Conservation (phyloP, 2,113 vertebrate species). For the Trachemys scripta region DNA sequence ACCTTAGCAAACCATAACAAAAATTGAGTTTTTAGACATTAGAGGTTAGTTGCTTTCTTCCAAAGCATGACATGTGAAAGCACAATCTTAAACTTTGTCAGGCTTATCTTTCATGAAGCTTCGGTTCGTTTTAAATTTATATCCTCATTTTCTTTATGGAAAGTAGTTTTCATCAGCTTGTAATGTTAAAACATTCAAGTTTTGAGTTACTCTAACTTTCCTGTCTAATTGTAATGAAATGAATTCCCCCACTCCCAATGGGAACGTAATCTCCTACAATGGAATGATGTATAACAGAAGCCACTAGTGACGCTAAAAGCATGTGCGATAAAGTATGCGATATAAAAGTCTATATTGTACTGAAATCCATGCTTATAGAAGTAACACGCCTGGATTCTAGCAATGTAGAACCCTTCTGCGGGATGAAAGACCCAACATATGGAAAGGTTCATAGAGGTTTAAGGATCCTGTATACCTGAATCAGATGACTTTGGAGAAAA, state of each 20-base stretch:
- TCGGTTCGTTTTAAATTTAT: conserved; percentile 29
- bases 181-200: conserved; percentile 48
- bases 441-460: not conserved
- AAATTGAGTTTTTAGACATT: not conserved
- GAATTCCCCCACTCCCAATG: conserved; percentile 61
- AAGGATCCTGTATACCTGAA: conserved; percentile 1
- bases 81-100: conserved; percentile 17
- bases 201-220: conserved; percentile 41
- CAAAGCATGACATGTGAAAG: conserved; percentile 8
- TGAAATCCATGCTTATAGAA: conserved; percentile 3
- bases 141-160: conserved; percentile 47
- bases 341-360: conserved; percentile 23
- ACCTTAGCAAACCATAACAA: not conserved
- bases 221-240: conserved; percentile 60
- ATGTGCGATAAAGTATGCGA: conserved; percentile 15
- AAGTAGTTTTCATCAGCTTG: conserved; percentile 50
- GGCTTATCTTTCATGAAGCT: conserved; percentile 16
- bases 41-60: conserved; percentile 1
- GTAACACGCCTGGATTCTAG: not conserved
- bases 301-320: conserved; percentile 22
- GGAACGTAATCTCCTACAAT: conserved; percentile 27
- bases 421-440: not conserved
- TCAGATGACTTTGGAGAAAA: conserved; percentile 15
- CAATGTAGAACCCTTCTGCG: not conserved
- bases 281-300: conserved; percentile 30